Base-by-base conservation (phyloP, 2,888 invertebrate genomes). In the Eupithecia dodoneata region DNA sequence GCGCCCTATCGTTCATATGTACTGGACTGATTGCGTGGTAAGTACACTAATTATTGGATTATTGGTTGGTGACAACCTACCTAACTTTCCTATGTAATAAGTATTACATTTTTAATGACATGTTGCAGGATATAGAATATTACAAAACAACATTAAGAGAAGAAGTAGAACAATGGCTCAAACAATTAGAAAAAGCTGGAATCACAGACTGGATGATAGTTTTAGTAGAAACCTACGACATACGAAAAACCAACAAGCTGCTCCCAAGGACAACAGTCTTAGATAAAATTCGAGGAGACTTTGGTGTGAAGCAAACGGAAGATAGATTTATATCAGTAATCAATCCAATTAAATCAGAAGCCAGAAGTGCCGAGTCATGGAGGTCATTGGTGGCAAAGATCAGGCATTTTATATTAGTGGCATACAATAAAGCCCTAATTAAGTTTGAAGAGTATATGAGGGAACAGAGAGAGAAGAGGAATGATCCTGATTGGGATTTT, bases 1-100 rank as follows among this genome's bases (percentile, higher is more conserved):
- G 83, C 97, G 98, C 85, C 98, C 99, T 13, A 97, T 99, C 90
- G 97, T 99, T 88, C 99, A 99, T 91, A 97, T 98, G 78, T 99
- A 97, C 92, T 99, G 99, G 97, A 99, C 98, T 42, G 99, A 99
- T 90, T 99, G 99, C 96, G 96, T 96, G 90, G 99, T 99, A 95
- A 95, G 63, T 18, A 30, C 63, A 63, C 4, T 30, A 12, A 30
- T 63, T 63, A 12, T 63, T 63, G 4, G 30, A 30, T 30, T 30
- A 30, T 30, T 30, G 30, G 30, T 10, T 30, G 30, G 9, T 59
- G 15, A 18, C 3, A 18, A 12, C 1, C 10, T 52, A 63, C 30
- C 63, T 63, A 9, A 59, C 52, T 18, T 59, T 9, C n/a, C 9
- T 18, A n/a, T 18, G n/a, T 18, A 63, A 63, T 63, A 4, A 10